phyloP scores from a whole-genome alignment of 2,888 invertebrate genomes.

The Zygogramma bicolorata region DNA sequence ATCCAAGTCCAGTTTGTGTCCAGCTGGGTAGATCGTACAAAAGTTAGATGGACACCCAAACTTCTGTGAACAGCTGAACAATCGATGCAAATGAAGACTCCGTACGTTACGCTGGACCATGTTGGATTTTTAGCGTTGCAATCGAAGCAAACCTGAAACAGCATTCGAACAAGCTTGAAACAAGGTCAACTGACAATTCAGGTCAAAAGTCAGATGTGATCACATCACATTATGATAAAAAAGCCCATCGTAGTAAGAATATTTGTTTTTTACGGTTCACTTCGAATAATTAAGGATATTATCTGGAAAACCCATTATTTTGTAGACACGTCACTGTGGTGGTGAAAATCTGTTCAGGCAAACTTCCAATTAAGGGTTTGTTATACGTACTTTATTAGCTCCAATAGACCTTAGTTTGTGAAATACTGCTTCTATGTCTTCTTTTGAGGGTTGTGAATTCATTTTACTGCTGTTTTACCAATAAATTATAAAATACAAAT shows the following conservation, averaged over 20 bases:
- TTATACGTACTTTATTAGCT: slow-evolving; percentile 86
- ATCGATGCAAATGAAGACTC: slow-evolving; percentile 99
- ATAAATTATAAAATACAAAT: not conserved
- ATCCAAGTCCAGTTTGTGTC: slow-evolving; percentile 99
- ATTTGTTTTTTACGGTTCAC: too few relatives aligned
- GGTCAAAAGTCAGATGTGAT: too few relatives aligned
- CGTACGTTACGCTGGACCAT: slow-evolving; percentile 99
- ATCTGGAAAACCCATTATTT: slow-evolving; percentile 4
- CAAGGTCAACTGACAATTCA: too few relatives aligned
- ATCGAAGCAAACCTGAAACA: slow-evolving; percentile 94
- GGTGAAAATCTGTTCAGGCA: not conserved
- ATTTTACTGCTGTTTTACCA: slow-evolving; percentile 44
- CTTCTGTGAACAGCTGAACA: slow-evolving; percentile 98
- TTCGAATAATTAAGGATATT: too few relatives aligned
- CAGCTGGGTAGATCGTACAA: slow-evolving; percentile 97
- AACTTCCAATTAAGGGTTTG: slow-evolving; percentile 5
- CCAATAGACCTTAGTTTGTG: slow-evolving; percentile 87
- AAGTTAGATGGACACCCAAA: slow-evolving; percentile 95
- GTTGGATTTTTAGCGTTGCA: slow-evolving; percentile 98
- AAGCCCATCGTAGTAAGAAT: too few relatives aligned
- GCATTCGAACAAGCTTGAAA: not conserved
- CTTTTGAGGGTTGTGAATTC: slow-evolving; percentile 77
- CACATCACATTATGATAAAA: too few relatives aligned
- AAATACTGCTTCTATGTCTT: slow-evolving; percentile 92
- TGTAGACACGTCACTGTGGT: slow-evolving; percentile 35